Evolutionary conservation across 2,888 invertebrate species (phyloP).

Genomic region (Eilema griseolum): DNA sequence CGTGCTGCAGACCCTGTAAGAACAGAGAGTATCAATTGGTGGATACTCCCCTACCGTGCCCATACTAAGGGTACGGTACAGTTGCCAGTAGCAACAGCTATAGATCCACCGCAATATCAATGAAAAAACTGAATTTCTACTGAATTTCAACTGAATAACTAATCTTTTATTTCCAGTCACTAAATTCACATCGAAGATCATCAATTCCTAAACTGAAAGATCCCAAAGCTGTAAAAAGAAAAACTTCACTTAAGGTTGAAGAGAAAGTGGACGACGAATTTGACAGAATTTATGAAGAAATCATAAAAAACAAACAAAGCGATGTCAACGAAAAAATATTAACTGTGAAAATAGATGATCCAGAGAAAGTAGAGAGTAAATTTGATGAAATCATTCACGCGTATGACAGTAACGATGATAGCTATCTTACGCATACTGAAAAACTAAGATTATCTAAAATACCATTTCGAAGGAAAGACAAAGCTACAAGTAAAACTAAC

Average conservation of each 20-base stretch:
- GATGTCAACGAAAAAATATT: slow-evolving; percentile 54
- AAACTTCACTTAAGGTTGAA: slow-evolving; percentile 39
- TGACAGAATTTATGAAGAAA: slow-evolving; percentile 77
- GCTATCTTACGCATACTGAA: slow-evolving; percentile 51
- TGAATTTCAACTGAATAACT: no score
- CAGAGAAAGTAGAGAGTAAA: slow-evolving; percentile 68
- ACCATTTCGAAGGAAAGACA: slow-evolving; percentile 69
- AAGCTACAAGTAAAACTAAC: slow-evolving; percentile 24
- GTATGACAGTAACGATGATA: slow-evolving; percentile 69
- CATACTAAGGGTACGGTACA: no score
- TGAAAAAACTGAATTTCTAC: no score
- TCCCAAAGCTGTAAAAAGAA: slow-evolving; percentile 44
- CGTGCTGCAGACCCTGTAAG: no score
- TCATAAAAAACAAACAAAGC: slow-evolving; percentile 53
- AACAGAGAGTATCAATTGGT: no score
- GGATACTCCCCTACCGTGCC: no score
- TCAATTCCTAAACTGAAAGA: slow-evolving; percentile 55
- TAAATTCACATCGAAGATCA: slow-evolving; percentile 47
- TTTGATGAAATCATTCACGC: slow-evolving; percentile 80
- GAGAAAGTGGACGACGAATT: slow-evolving; percentile 71
- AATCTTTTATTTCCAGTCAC: slow-evolving; percentile 43
- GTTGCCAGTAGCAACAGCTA: no score
- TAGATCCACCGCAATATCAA: no score
- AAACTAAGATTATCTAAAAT: slow-evolving; percentile 67
- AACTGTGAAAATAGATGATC: slow-evolving; percentile 65